These are phyloP conservation scores for Cataglyphis rosenhaueri DNA, from an alignment of 2,888 invertebrate species.

Conservation along the genomic window DNA sequence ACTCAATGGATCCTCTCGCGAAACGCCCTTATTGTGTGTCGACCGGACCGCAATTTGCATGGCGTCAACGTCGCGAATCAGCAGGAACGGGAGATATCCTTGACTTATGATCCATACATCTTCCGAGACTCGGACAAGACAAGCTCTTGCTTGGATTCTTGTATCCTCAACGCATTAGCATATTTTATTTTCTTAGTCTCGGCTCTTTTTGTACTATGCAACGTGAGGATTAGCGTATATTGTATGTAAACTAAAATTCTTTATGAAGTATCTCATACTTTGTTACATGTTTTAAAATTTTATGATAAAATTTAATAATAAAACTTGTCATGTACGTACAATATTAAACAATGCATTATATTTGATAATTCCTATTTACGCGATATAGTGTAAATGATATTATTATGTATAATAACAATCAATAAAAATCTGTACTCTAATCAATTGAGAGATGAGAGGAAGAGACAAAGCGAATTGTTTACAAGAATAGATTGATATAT, in stretches of 20 bases:
- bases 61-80: slow-evolving; percentile 51
- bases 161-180: not conserved
- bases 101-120: slow-evolving; percentile 42
- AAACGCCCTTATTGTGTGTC: slow-evolving; percentile 52
- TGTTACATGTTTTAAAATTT: not conserved
- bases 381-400: not conserved
- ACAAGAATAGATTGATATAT: slow-evolving; percentile 31
- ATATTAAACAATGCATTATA: not conserved
- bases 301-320: not conserved
- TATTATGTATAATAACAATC: slow-evolving; percentile 1
- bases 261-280: not conserved
- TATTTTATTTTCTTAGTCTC: slow-evolving; percentile 7
- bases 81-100: slow-evolving; percentile 36
- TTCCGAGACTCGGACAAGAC: slow-evolving; percentile 8
- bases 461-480: slow-evolving; percentile 8
- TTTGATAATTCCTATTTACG: slow-evolving; percentile 9
- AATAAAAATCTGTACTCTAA: slow-evolving; percentile 32
- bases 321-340: not conserved
- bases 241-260: not conserved
- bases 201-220: not conserved
- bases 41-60: slow-evolving; percentile 44
- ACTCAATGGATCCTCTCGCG: slow-evolving; percentile 47
- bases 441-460: slow-evolving; percentile 1
- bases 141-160: slow-evolving; percentile 27
- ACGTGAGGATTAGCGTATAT: not conserved